These are phyloP conservation scores for Motacilla alba DNA, from an alignment of 2,113 vertebrate genomes.

Conservation along the genomic window DNA sequence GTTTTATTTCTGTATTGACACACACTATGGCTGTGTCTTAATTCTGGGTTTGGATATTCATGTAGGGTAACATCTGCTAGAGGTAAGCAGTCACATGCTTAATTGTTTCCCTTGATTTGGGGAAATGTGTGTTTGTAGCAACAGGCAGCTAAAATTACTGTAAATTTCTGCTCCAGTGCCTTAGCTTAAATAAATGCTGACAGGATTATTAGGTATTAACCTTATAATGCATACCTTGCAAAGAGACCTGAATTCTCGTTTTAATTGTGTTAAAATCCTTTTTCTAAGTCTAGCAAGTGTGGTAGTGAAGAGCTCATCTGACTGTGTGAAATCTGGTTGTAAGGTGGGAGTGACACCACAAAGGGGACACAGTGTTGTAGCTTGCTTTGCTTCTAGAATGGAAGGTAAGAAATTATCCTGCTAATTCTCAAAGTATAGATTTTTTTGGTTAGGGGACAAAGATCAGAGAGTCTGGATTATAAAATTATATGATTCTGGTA, in stretches of 20 bases:
- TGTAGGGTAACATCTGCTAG: background rate
- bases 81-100: background rate
- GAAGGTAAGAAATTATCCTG: background rate
- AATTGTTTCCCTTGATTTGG: background rate
- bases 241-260: background rate
- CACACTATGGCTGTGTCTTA: background rate
- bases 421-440: background rate
- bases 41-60: background rate
- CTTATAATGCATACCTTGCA: background rate
- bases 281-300: background rate
- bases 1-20: background rate
- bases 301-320: background rate
- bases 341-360: background rate
- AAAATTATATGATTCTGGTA: background rate
- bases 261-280: background rate
- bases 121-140: background rate
- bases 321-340: background rate
- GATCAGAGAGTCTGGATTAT: background rate
- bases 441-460: fast-evolving
- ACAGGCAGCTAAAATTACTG: background rate
- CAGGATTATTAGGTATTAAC: constrained; percentile 16
- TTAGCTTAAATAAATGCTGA: constrained; percentile 9
- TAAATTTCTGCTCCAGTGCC: background rate
- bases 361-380: background rate
- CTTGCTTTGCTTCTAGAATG: background rate